Percentiles rank a stretch among this genome's conserved stretches.
Evolutionary conservation across 2,888 invertebrate genomes (phyloP).

Genomic region (Crematogaster levior): DNA sequence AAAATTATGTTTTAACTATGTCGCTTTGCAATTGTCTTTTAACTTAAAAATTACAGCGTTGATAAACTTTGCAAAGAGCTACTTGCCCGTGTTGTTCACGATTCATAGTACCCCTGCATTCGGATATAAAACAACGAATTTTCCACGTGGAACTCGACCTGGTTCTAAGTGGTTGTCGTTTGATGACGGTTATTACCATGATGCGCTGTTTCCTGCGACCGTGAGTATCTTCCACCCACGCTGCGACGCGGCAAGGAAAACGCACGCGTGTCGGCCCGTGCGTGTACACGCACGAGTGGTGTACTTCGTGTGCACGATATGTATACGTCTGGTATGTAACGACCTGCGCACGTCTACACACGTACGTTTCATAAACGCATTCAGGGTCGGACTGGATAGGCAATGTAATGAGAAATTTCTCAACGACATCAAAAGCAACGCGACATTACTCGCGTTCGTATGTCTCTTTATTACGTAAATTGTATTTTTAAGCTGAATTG

Average conservation of each 20-base stretch:
- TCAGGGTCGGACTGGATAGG: conserved; percentile 45
- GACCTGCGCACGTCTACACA: conserved; percentile 56
- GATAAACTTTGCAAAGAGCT: not conserved
- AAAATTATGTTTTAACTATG: too few relatives aligned
- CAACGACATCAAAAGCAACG: conserved; percentile 11
- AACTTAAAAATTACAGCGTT: not conserved
- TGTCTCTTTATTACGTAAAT: not conserved
- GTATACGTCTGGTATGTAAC: conserved; percentile 63
- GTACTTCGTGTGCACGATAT: conserved; percentile 31
- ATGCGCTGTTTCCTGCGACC: conserved; percentile 85
- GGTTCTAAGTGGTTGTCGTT: conserved; percentile 84
- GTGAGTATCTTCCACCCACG: conserved; percentile 80
- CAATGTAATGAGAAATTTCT: conserved; percentile 38
- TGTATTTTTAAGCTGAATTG: not conserved
- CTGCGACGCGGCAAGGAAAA: conserved; percentile 38
- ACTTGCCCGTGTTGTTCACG: conserved; percentile 26
- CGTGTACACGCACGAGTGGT: conserved; percentile 50
- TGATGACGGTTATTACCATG: conserved; percentile 85
- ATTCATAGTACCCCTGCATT: conserved; percentile 43
- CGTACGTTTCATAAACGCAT: conserved; percentile 48
- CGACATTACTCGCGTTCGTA: not conserved
- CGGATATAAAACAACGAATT: conserved; percentile 71
- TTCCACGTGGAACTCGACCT: conserved; percentile 76
- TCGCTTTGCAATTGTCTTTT: not conserved
- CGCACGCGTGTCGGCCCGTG: conserved; percentile 40